Evolutionary conservation across 2,113 vertebrate species (phyloP), one percentile per base, ranked within the genome.

Genomic region (Equus quagga): DNA sequence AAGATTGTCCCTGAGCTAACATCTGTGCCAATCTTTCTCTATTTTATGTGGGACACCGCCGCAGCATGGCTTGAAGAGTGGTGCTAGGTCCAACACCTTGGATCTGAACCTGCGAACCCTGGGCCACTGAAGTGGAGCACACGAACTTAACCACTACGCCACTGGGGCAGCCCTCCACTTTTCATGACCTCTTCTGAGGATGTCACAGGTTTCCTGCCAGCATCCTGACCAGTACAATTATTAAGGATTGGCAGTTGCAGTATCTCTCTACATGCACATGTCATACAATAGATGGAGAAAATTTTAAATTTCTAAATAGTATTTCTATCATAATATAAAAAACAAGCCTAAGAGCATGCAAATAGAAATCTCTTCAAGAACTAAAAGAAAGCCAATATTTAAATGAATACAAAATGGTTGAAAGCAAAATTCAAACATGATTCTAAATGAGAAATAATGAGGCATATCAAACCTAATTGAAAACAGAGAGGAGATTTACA

Each of bases 361-460:
- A 70, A 91, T 5, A 87, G 69, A 96, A 95, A 97, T 78, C 49
- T 26, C 69, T 79, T 67, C 5, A 28, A 62, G 12, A 89, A 36
- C 41, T 76, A 72, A 89, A 83, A 78, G 75, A 24, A 84, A 84
- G 69, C 11, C 19, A 58, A 19, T 41, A 56, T 51, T 86, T 23
- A 12, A 62, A 87, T 54, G 65, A 85, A 58, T 36, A 79, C 31
- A 80, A 81, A 87, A 60, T 36, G 44, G 15, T 24, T 79, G 41
- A 75, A 83, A 91, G 79, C 58, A 94, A 94, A 51, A 90, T 28
- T 89, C 67, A 76, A 92, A 83, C 51, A 73, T 58, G 31, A 56
- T 92, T 96, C 70, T 89, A 65, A 90, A 79, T 70, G 72, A 96
- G 60, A 97, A 92, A 81, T 89, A 91, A 95, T 51, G 80, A 96